Conservation (phyloP, 1,140 invertebrate species). For the Hypothenemus hampei region DNA sequence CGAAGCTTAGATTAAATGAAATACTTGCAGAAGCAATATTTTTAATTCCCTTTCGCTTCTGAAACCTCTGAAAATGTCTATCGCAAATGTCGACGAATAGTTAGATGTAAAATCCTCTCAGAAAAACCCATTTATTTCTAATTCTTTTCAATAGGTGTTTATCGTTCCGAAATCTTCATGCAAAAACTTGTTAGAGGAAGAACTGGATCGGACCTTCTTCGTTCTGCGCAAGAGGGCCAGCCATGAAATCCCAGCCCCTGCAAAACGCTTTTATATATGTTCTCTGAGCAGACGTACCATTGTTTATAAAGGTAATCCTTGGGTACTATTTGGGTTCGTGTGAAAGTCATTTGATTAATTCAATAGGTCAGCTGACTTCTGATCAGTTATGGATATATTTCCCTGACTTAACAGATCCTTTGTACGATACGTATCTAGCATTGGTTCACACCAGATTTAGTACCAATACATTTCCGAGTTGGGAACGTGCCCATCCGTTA, state of each 20-base stretch:
- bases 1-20: too few relatives aligned
- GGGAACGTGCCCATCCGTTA: constrained; percentile 98
- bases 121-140: not conserved
- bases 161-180: constrained; percentile 14
- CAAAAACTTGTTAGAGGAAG: constrained; percentile 29
- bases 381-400: constrained; percentile 87
- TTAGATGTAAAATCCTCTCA: not conserved
- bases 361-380: constrained; percentile 73
- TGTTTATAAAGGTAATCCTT: constrained; percentile 93
- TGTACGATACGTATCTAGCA: constrained; percentile 91
- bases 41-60: too few relatives aligned
- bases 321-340: too few relatives aligned
- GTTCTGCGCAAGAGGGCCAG: constrained; percentile 88
- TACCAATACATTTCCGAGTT: constrained; percentile 98
- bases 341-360: too few relatives aligned
- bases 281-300: constrained; percentile 85
- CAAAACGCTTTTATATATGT: constrained; percentile 92
- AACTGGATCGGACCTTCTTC: constrained; percentile 67
- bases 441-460: constrained; percentile 95
- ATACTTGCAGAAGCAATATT: too few relatives aligned
- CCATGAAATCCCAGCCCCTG: constrained; percentile 77
- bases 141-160: constrained; percentile 9
- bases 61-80: too few relatives aligned
- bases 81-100: too few relatives aligned
- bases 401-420: constrained; percentile 63